Evolutionary conservation across 2,797 vertebrate genomes (phyloP).

Genomic region (Poeciliopsis paucimaculata): DNA sequence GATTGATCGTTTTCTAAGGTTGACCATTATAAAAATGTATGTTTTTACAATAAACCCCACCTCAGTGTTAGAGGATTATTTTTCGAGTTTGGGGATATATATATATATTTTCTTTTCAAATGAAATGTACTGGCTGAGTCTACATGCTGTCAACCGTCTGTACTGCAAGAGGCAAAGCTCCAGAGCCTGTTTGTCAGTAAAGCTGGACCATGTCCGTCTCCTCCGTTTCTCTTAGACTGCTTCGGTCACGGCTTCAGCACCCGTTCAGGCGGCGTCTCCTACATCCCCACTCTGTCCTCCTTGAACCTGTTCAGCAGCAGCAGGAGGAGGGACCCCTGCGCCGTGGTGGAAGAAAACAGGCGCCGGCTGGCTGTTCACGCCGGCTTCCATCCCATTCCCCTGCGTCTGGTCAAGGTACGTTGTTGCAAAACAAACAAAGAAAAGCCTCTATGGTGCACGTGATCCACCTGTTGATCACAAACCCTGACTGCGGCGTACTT

Average conservation of each 20-base stretch:
- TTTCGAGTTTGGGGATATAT: too few relatives aligned
- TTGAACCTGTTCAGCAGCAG: conserved; percentile 92
- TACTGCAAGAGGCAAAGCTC: background rate
- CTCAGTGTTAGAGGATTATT: too few relatives aligned
- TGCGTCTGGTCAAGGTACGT: conserved; percentile 86
- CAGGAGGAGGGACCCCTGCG: conserved; percentile 83
- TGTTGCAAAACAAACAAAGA: too few relatives aligned
- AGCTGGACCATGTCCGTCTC: background rate
- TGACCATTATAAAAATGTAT: background rate
- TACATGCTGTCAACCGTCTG: background rate
- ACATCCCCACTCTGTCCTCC: conserved; percentile 86
- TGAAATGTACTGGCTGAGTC: background rate
- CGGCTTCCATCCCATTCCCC: conserved; percentile 84
- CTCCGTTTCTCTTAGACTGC: conserved; percentile 51
- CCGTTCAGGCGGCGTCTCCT: conserved; percentile 89
- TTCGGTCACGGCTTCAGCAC: conserved; percentile 94
- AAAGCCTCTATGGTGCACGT: background rate
- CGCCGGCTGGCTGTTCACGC: conserved; percentile 84
- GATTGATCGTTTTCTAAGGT: background rate
- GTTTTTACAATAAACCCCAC: background rate
- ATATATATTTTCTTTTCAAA: background rate
- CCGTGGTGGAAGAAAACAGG: conserved; percentile 88
- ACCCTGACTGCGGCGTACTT: background rate
- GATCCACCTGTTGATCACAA: background rate
- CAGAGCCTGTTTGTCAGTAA: background rate